Conservation (phyloP, 2,888 invertebrate genomes). For the Noctua comes region DNA sequence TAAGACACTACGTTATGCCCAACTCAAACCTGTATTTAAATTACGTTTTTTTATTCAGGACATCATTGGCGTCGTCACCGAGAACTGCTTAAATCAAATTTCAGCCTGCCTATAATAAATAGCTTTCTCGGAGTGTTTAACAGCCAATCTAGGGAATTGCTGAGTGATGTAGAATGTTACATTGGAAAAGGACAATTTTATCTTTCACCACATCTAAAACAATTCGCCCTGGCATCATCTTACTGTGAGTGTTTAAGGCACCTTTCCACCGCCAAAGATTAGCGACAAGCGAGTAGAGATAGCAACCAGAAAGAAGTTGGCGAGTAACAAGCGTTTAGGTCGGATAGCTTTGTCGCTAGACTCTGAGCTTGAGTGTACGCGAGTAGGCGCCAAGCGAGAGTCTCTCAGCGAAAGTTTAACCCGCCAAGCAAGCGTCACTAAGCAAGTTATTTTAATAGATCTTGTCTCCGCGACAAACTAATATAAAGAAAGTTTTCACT, state of each 20-base stretch:
- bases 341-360: background rate
- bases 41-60: background rate
- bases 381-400: background rate
- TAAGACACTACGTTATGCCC: too few species aligned
- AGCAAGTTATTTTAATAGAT: background rate
- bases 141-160: background rate
- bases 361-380: background rate
- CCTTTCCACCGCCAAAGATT: background rate
- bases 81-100: conserved; percentile 5
- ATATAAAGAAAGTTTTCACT: background rate
- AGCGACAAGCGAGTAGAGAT: background rate
- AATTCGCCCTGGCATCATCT: background rate
- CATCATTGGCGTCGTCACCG: background rate
- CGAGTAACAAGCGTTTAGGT: too few species aligned
- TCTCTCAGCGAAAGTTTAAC: background rate
- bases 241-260: background rate
- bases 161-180: background rate
- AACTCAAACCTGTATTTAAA: too few species aligned
- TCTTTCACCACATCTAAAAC: background rate
- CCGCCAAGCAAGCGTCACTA: background rate
- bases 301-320: background rate
- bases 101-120: background rate
- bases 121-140: conserved; percentile 10
- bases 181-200: background rate
- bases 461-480: background rate